Evolutionary conservation across 2,888 invertebrate species (phyloP), one percentile per base, ranked within the genome.

Genomic region (Amorpha juglandis): DNA sequence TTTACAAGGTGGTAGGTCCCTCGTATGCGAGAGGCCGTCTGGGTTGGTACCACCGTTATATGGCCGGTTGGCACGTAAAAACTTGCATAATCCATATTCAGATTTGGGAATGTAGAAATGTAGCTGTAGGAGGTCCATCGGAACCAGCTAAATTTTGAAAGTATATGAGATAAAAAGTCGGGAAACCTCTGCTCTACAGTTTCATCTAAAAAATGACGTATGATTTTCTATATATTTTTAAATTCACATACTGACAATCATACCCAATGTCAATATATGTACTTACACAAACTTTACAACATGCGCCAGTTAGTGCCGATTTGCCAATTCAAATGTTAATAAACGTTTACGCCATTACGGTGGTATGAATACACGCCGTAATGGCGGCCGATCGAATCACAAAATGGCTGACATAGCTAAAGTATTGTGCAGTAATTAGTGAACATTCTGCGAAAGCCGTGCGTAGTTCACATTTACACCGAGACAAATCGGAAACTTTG

Each of bases 401-500:
- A 58, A 58, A 58, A 58, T 58, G 58, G 42, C 58, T 19, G 58
- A 38, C 58, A 52, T 33, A 6, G 27, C 52, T 52, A 52, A 21
- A 9, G 52, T 42, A 38, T 19, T 58, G 38, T 42, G 16, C 19
- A 38, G 58, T 58, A 58, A 58, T 58, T 58, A 58, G 38, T 42
- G 42, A 42, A 42, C 42, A 58, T 42, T 58, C 58, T 53, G 63
- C 66, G 53, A 53, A 52, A 45, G 12, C 62, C 51, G 62, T 51
- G 65, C 62, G 62, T 62, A 52, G 27, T 66, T 38, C 62, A 52
- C 27, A 45, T 52, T 62, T 42, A 47, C 45, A 33, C 53, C 65
- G 65, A 62, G 51, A n/a, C 66, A 47, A 66, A 66, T 66, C 53
- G 66, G 35, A 53, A 63, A 66, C 66, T 63, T 66, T 33, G 64